Base-by-base conservation (phyloP, 2,113 vertebrate genomes). In the Zosterops lateralis region DNA sequence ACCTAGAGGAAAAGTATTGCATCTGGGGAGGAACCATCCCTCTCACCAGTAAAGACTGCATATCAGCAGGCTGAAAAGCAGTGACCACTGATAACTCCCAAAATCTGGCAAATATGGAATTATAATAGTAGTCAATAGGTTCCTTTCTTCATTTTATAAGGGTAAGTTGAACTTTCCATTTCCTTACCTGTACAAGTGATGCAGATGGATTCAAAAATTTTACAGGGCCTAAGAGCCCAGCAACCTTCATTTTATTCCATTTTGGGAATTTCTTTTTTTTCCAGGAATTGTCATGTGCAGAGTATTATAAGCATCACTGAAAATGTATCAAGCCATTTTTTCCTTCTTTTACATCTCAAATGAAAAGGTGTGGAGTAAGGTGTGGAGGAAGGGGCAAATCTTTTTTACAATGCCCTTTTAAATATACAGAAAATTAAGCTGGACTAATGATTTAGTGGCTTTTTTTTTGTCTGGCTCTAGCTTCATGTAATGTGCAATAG, bases 401-500 rank as follows among this genome's bases (percentile, higher is more conserved):
- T 53, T 92, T 10, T 95, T 87, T 95, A 84, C 44, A 84, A 65
- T 74, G 32, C 12, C 34, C 32, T 45, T 83, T 95, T 79, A 74
- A 76, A 88, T 24, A 77, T 42, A 75, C 29, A 92, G 73, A 83
- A 92, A 94, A 89, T 12, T 47, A 84, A 91, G 88, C 48, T 11
- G 9, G 53, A 56, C 58, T 80, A 95, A 71, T n/a, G 20, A 44
- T 74, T 84, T 83, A 28, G 29, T 57, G 32, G 0, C 5, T 22
- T 29, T 91, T 34, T 34, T 93, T 76, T 88, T 74, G 76, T 64
- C 81, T 79, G 85, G 60, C 57, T 97, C 83, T 96, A 95, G 53
- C 17, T 66, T 87, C 58, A 95, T 83, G 71, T 91, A 96, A 90
- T 92, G 72, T 83, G 89, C 90, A 97, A 94, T 14, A 96, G 84